Evolutionary conservation across 2,113 vertebrate genomes (phyloP).

Genomic region (Donacobius atricapilla): DNA sequence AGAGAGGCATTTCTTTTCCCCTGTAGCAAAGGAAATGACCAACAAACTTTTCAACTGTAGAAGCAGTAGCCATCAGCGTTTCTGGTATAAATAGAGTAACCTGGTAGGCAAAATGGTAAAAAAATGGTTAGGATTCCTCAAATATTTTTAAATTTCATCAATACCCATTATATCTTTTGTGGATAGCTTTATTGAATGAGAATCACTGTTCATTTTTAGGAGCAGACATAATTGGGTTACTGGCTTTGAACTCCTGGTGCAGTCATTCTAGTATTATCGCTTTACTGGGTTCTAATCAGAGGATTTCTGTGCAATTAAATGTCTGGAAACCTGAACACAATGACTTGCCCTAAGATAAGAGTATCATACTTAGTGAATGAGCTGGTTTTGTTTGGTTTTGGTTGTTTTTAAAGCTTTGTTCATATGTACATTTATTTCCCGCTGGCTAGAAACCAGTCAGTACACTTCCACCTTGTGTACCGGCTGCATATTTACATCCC

Average conservation of each 20-base stretch:
- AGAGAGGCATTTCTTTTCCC: neutral
- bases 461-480: neutral
- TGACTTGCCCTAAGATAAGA: neutral
- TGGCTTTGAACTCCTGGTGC: neutral
- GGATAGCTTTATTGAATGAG: neutral
- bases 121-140: neutral
- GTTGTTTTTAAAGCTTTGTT: neutral
- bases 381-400: neutral
- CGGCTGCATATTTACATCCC: neutral
- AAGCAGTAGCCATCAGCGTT: neutral
- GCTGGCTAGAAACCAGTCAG: neutral
- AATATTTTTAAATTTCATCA: neutral
- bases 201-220: neutral
- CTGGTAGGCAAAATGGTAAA: neutral
- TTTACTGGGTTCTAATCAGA: slow-evolving; percentile 9
- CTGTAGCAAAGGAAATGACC: neutral
- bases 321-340: neutral
- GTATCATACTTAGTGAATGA: neutral
- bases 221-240: neutral
- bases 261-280: neutral
- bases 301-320: neutral
- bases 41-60: neutral
- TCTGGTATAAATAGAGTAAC: neutral
- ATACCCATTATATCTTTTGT: neutral
- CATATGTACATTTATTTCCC: neutral